Evolutionary conservation across 2,888 invertebrate genomes (phyloP).

Genomic region (Ophraella communa): DNA sequence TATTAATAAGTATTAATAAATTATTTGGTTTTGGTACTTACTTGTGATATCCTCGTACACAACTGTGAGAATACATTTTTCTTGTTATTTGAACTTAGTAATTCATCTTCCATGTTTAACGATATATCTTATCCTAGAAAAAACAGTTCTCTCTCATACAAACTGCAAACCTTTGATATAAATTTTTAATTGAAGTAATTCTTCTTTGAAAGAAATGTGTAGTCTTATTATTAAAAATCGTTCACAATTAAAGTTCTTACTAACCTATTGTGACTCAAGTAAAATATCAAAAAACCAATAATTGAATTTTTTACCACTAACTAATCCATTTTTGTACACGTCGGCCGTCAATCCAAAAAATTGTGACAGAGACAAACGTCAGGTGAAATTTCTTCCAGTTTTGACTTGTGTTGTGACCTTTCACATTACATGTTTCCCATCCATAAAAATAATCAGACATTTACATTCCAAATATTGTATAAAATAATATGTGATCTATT

Average conservation of each 20-base stretch:
- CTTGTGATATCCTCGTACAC: constrained; percentile 73
- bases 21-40: constrained; percentile 44
- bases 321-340: constrained; percentile 41
- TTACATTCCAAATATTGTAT: too few relatives aligned
- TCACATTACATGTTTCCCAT: not conserved
- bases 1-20: not conserved
- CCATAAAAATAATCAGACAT: not conserved
- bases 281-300: constrained; percentile 20
- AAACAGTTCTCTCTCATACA: constrained; percentile 4
- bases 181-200: not conserved
- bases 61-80: constrained; percentile 71
- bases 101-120: constrained; percentile 73
- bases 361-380: not conserved
- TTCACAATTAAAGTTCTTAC: constrained; percentile 9
- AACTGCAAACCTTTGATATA: constrained; percentile 19
- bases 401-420: not conserved
- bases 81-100: constrained; percentile 63
- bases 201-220: not conserved
- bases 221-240: not conserved
- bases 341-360: constrained; percentile 25
- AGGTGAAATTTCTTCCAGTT: not conserved
- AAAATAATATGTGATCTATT: too few relatives aligned
- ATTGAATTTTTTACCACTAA: constrained; percentile 25
- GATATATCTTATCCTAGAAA: constrained; percentile 17
- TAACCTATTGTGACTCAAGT: constrained; percentile 28